phyloP scores from a whole-genome alignment of 1,140 invertebrate genomes.

The Sycophaga agraensis region DNA sequence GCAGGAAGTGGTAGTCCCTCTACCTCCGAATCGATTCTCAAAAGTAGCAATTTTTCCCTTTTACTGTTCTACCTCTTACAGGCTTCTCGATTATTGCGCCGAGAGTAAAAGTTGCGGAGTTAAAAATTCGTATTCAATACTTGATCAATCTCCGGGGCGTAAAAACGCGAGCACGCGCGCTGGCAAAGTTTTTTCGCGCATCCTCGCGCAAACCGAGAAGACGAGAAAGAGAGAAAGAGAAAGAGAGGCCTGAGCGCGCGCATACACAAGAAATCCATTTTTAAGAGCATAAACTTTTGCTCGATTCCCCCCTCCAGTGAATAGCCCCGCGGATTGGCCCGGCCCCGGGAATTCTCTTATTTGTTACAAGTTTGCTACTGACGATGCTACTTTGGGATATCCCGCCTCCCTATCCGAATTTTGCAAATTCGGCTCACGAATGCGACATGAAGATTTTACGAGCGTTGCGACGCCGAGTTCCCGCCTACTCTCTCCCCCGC shows the following conservation, averaged over 20 bases:
- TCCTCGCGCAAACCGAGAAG: no score
- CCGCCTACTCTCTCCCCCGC: not conserved
- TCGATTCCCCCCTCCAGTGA: not conserved
- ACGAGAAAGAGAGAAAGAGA: no score
- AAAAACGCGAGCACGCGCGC: no score
- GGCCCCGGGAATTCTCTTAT: conserved; percentile 19
- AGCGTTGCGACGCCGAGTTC: conserved; percentile 17
- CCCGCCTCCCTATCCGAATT: conserved; percentile 20
- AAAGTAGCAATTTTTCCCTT: not conserved
- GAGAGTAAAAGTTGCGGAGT: conserved; percentile 5
- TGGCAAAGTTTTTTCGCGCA: no score
- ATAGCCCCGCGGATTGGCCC: conserved; percentile 6
- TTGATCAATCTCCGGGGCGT: conserved; percentile 8
- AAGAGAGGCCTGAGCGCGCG: not conserved
- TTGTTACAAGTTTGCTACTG: conserved; percentile 26
- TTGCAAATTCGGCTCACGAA: conserved; percentile 31
- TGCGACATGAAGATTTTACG: conserved; percentile 35
- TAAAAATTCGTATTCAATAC: conserved; percentile 8
- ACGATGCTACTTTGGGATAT: conserved; percentile 17
- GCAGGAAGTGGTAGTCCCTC: no score
- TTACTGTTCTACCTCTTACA: no score
- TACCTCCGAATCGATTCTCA: no score
- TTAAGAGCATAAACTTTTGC: conserved; percentile 17
- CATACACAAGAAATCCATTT: conserved; percentile 23
- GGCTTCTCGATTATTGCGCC: not conserved